phyloP scores from a whole-genome alignment of 1,140 invertebrate species.

The Phortica variegata region DNA sequence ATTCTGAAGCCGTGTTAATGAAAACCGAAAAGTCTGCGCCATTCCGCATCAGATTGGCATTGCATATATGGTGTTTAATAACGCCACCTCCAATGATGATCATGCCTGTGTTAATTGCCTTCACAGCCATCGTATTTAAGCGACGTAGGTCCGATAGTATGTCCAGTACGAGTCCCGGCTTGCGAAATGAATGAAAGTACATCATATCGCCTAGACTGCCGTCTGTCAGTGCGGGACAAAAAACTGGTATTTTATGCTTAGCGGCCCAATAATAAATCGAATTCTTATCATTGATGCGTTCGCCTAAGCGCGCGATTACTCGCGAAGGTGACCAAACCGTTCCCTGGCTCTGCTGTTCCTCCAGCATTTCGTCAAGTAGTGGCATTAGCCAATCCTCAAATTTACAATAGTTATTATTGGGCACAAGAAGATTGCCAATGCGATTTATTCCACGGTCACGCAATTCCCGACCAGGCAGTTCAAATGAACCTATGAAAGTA shows the following conservation, averaged over 20 bases:
- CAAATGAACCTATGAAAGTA: constrained; percentile 80
- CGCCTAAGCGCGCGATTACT: constrained; percentile 80
- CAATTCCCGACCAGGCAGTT: constrained; percentile 75
- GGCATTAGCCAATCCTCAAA: constrained; percentile 99
- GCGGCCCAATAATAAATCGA: constrained; percentile 99
- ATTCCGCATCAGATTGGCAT: constrained; percentile 97
- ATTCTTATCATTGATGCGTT: constrained; percentile 85
- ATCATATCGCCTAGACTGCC: constrained; percentile 99
- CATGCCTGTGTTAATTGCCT: constrained; percentile 91
- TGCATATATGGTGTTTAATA: constrained; percentile 99
- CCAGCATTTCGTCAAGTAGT: constrained; percentile 85
- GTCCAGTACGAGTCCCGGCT: constrained; percentile 90
- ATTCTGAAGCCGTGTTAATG: constrained; percentile 96
- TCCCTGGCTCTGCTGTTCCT: constrained; percentile 78
- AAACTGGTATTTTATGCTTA: constrained; percentile 97
- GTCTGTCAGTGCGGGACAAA: constrained; percentile 97
- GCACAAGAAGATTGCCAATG: constrained; percentile 96
- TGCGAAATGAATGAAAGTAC: constrained; percentile 95
- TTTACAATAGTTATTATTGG: constrained; percentile 97
- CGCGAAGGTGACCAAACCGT: constrained; percentile 92
- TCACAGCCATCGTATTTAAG: constrained; percentile 94
- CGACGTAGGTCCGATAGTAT: constrained; percentile 89
- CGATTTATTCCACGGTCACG: constrained; percentile 91
- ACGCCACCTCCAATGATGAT: constrained; percentile 96
- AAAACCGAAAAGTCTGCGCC: constrained; percentile 97